phyloP scores from a whole-genome alignment of 2,888 invertebrate genomes.

The Boloria euphrosyne region DNA sequence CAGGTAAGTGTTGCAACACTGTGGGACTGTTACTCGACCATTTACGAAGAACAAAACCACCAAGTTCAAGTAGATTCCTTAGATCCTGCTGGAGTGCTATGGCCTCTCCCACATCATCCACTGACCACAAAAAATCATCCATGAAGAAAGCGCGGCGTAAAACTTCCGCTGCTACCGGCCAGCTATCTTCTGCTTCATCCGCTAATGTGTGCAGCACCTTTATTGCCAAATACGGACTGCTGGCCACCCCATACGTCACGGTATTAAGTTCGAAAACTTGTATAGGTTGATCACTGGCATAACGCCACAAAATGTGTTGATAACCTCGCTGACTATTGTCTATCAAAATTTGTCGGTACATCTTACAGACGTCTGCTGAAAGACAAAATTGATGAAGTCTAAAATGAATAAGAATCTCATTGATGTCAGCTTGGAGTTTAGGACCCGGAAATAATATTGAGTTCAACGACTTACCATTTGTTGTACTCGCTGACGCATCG shows the following conservation, averaged over 20 bases:
- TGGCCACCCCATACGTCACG: neutral
- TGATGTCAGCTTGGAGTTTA: conserved; percentile 2
- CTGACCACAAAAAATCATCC: neutral
- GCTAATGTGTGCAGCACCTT: neutral
- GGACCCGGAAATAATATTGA: neutral
- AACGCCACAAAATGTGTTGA: conserved; percentile 5
- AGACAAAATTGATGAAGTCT: neutral
- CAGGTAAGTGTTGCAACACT: neutral
- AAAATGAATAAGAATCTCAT: neutral
- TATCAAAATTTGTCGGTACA: neutral
- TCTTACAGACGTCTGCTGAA: conserved; percentile 3
- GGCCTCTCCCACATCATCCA: neutral
- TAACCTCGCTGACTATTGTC: neutral
- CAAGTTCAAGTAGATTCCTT: neutral
- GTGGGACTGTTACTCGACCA: neutral
- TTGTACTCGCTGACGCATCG: neutral
- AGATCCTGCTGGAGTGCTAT: neutral
- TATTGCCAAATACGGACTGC: conserved; percentile 6
- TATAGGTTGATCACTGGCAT: neutral
- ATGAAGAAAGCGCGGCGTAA: neutral
- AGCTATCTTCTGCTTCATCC: neutral
- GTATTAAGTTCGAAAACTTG: neutral
- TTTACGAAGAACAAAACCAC: conserved; percentile 4
- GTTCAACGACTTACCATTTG: neutral
- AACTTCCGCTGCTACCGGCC: neutral